These are phyloP conservation scores for Istiophorus platypterus DNA, from an alignment of 2,113 vertebrate genomes.

Conservation along the genomic window DNA sequence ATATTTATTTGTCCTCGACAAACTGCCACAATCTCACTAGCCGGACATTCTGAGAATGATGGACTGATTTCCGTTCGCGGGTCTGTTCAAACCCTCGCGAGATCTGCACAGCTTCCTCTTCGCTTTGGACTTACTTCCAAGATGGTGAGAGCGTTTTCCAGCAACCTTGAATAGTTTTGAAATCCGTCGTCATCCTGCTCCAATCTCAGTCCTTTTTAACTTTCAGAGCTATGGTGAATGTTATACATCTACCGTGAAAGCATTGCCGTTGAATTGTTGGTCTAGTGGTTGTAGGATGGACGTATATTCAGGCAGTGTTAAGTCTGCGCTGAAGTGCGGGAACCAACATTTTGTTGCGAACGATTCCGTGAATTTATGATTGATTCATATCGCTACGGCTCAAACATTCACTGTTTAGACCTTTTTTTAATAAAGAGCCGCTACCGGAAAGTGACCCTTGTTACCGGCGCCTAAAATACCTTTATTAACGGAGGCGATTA, in stretches of 20 bases:
- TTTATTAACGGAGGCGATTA: neutral
- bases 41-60: conserved; percentile 8
- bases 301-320: neutral
- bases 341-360: neutral
- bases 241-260: rapidly evolving
- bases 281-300: rapidly evolving
- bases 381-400: too few relatives aligned
- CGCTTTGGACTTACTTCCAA: conserved; percentile 83
- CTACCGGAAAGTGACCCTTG: neutral
- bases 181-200: conserved; percentile 77
- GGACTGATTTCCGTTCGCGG: conserved; percentile 63
- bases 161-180: neutral
- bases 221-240: rapidly evolving
- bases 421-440: rapidly evolving
- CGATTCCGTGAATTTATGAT: neutral
- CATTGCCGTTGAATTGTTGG: neutral
- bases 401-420: neutral
- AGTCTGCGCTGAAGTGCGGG: neutral
- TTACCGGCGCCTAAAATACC: neutral
- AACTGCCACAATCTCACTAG: neutral
- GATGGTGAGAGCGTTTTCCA: conserved; percentile 79
- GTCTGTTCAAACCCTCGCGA: conserved; percentile 75
- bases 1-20: neutral
- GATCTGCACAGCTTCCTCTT: conserved; percentile 77
- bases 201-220: rapidly evolving